A percentile compares a stretch with the other conserved stretches of the same genome.
Evolutionary conservation across 2,888 invertebrate genomes (phyloP).

Genomic region (Phragmatobia fuliginosa): DNA sequence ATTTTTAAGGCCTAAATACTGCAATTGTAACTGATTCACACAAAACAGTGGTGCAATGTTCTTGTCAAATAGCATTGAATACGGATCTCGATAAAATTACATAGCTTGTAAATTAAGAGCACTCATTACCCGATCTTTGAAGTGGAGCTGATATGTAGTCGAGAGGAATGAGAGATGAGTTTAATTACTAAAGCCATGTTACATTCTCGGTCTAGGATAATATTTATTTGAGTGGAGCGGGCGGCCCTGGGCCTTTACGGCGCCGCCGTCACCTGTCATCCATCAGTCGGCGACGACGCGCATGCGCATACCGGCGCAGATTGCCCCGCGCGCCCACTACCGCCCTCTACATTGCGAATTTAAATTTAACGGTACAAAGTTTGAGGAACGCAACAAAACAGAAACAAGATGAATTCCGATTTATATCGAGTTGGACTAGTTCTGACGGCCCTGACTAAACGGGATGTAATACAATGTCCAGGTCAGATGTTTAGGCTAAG

Average conservation of each 20-base stretch:
- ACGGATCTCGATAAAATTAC: constrained; percentile 19
- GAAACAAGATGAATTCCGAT: constrained; percentile 69
- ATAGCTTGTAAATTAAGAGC: constrained; percentile 44
- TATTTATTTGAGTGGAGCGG: constrained; percentile 61
- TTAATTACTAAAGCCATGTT: constrained; percentile 35
- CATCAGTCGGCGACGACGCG: constrained; percentile 84
- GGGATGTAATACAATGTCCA: constrained; percentile 64
- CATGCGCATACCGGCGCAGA: constrained; percentile 71
- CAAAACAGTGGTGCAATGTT: not conserved
- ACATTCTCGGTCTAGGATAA: constrained; percentile 57
- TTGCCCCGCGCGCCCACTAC: constrained; percentile 48
- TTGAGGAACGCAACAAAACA: constrained; percentile 79
- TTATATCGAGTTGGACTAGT: constrained; percentile 63
- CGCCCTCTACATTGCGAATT: constrained; percentile 63
- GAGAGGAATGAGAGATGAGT: constrained; percentile 15
- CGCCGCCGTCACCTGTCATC: constrained; percentile 83
- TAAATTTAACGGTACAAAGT: constrained; percentile 82
- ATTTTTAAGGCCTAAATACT: too few relatives aligned
- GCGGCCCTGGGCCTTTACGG: constrained; percentile 63
- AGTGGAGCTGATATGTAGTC: constrained; percentile 33
- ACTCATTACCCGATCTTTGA: constrained; percentile 61
- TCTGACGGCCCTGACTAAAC: constrained; percentile 71
- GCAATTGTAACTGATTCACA: too few relatives aligned
- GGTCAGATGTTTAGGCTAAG: constrained; percentile 46
- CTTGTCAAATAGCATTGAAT: not conserved